Conservation (phyloP, 2,113 vertebrate species). For the Gadus macrocephalus region DNA sequence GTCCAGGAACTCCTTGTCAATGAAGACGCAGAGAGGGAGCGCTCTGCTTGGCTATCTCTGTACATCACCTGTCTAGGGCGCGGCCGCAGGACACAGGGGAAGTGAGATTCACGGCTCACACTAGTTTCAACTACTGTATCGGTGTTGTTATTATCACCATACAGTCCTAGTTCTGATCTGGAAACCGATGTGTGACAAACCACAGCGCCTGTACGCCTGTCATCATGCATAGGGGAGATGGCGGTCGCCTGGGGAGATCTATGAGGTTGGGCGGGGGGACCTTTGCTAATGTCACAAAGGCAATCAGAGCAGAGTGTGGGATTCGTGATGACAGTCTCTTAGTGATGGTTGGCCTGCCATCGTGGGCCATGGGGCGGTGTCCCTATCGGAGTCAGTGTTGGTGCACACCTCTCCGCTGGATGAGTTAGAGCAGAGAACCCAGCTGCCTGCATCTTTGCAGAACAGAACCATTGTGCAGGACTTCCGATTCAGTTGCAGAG, state of each 20-base stretch:
- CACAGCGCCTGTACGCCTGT: conserved; percentile 48
- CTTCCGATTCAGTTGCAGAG: too few species aligned
- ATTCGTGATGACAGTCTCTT: conserved; percentile 47
- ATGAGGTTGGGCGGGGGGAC: conserved; percentile 22
- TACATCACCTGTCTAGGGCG: conserved; percentile 32
- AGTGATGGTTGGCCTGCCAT: conserved; percentile 23
- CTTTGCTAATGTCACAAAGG: conserved; percentile 51
- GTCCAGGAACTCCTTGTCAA: conserved; percentile 57
- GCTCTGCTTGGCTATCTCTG: conserved; percentile 21
- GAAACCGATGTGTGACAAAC: conserved; percentile 9
- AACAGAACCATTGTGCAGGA: too few species aligned
- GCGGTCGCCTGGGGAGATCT: conserved; percentile 34
- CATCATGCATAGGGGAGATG: conserved; percentile 47
- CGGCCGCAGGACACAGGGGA: neutral
- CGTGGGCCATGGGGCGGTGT: conserved; percentile 12
- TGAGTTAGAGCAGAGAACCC: conserved; percentile 12
- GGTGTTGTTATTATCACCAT: too few species aligned
- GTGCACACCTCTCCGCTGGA: neutral
- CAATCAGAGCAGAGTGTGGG: conserved; percentile 50
- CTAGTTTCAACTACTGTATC: too few species aligned
- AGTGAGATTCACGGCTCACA: too few species aligned
- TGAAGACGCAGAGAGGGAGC: conserved; percentile 27
- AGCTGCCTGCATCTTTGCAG: too few species aligned
- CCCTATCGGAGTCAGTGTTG: conserved; percentile 10
- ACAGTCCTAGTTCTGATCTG: conserved; percentile 2